Evolutionary conservation across 2,888 invertebrate genomes (phyloP), one percentile per base, ranked within the genome.

Genomic region (Argyresthia goedartella): DNA sequence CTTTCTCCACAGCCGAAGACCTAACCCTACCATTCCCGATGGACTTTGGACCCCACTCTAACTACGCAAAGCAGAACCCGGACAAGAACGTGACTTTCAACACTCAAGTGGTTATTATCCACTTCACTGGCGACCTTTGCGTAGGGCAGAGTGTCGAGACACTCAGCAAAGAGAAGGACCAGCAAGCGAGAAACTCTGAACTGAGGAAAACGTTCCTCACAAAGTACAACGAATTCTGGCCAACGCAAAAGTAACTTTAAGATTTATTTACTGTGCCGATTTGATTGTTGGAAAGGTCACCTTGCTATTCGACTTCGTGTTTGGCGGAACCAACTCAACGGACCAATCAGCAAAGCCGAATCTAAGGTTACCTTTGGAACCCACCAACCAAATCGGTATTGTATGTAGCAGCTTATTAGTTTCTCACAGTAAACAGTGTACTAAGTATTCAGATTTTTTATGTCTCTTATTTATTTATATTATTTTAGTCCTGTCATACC

Each of bases 161-260:
- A 0, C 73, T 91, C 10, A 90, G 90, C 71, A 90, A 90, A 64
- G 91, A 90, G 63, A 80, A 88, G 44, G 91, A 91, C 58, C 91
- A 91, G 58, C 90, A 90, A 63, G 88, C 88, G 3, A 78, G 91
- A 52, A 90, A 90, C 67, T 89, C 89, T 45, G 89, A 89, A 73
- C 82, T 91, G 62, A 76, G 89, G 59, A 88, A 88, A 71, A 89
- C 88, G 0, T 89, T 82, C 60, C 68, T 86, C 15, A 75, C 78
- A 14, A 86, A 86, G 62, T 86, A 80, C 60, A 86, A 86, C 55
- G 85, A 86, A 61, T 77, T 76, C 62, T 86, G 86, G 85, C 80
- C 82, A 16, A 72, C 78, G 50, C 76, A 81, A 58, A 82, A 84
- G 64, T 81, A 77, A 69, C 61, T 57, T 15, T 44, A 44, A 44